phyloP scores from a whole-genome alignment of 2,888 invertebrate species.

The Cacoxenus indagator region DNA sequence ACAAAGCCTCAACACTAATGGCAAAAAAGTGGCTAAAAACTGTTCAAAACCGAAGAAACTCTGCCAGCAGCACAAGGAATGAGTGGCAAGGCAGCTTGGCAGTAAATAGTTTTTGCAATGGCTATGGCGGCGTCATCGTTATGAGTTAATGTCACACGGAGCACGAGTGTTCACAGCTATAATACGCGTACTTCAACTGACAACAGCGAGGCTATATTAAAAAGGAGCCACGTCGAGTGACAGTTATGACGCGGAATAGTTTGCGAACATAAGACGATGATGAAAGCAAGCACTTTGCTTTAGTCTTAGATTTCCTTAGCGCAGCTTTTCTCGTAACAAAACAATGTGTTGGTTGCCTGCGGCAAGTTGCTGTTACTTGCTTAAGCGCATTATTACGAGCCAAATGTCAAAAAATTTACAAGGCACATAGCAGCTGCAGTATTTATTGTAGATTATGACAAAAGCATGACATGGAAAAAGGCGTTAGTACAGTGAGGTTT shows the following conservation, averaged over 20 bases:
- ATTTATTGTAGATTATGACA: slow-evolving; percentile 30
- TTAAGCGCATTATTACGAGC: slow-evolving; percentile 60
- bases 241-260: slow-evolving; percentile 37
- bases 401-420: slow-evolving; percentile 67
- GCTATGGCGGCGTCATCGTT: slow-evolving; percentile 43
- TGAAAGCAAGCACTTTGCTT: slow-evolving; percentile 46
- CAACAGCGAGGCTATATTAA: no score
- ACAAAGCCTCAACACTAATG: slow-evolving; percentile 46
- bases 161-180: slow-evolving; percentile 27
- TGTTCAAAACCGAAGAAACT: neutral
- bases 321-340: neutral
- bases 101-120: neutral
- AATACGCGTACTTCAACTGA: slow-evolving; percentile 1
- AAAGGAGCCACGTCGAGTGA: slow-evolving; percentile 40
- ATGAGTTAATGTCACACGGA: slow-evolving; percentile 58
- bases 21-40: slow-evolving; percentile 34
- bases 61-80: neutral
- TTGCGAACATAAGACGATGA: slow-evolving; percentile 35
- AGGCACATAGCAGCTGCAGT: slow-evolving; percentile 68
- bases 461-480: neutral
- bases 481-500: neutral
- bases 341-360: slow-evolving; percentile 1
- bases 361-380: slow-evolving; percentile 16
- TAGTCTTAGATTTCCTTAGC: slow-evolving; percentile 12
- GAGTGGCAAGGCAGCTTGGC: neutral